Conservation (phyloP, 2,888 invertebrate species). For the Nasonia oneida region DNA sequence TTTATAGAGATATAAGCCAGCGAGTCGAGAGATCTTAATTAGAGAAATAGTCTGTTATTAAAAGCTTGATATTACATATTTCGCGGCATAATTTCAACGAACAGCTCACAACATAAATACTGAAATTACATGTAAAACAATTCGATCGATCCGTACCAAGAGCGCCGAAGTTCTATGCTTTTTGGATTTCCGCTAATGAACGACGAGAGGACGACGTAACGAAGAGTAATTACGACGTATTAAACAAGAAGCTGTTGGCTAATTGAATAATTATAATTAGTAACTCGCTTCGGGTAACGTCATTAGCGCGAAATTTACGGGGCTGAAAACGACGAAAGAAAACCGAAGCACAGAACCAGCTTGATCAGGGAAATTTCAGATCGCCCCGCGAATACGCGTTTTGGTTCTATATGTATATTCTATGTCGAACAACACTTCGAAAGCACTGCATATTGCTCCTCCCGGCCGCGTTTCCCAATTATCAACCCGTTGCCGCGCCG, state of each 20-base stretch:
- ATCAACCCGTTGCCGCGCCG: too few relatives aligned
- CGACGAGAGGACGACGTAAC: background rate
- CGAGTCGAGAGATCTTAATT: background rate
- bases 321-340: background rate
- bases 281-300: background rate
- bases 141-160: background rate
- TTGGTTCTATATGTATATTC: background rate
- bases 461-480: background rate
- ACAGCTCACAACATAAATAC: too few relatives aligned
- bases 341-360: background rate
- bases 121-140: background rate
- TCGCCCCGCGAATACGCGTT: background rate
- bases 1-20: background rate
- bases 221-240: background rate
- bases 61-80: too few relatives aligned
- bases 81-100: too few relatives aligned
- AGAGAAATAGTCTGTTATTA: background rate
- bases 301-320: background rate
- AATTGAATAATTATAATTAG: background rate
- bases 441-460: too few relatives aligned
- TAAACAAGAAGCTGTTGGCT: background rate
- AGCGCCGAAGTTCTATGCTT: background rate
- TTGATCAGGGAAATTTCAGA: background rate
- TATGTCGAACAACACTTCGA: too few relatives aligned
- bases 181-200: slow-evolving; percentile 10